Percentiles rank a stretch among this genome's conserved stretches.
These are phyloP conservation scores for Clanis bilineata DNA, from an alignment of 2,888 invertebrate species.

Conservation along the genomic window DNA sequence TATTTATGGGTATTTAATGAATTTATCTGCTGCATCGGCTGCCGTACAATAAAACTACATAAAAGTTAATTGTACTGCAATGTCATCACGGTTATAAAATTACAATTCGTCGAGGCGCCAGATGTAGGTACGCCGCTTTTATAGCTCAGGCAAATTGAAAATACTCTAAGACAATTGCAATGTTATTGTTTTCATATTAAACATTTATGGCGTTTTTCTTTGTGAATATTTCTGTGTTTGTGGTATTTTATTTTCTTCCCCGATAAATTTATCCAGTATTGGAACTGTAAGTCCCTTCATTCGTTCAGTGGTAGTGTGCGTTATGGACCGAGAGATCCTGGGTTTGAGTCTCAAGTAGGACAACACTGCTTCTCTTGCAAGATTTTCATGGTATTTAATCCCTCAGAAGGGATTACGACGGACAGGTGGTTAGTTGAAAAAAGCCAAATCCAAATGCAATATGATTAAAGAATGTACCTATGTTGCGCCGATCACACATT, in stretches of 20 bases:
- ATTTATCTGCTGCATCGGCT: slow-evolving; percentile 30
- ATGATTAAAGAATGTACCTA: too few species aligned
- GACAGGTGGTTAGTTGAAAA: too few species aligned
- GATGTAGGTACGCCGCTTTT: slow-evolving; percentile 65
- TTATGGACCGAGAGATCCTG: too few species aligned
- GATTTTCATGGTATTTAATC: too few species aligned
- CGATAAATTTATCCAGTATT: neutral
- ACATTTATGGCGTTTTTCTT: slow-evolving; percentile 28
- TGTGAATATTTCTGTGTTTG: slow-evolving; percentile 2
- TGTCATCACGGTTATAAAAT: slow-evolving; percentile 70
- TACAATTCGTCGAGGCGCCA: slow-evolving; percentile 70
- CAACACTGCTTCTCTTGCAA: too few species aligned
- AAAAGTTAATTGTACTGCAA: slow-evolving; percentile 73
- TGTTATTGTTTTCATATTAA: slow-evolving; percentile 74
- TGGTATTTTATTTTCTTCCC: neutral
- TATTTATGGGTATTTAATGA: slow-evolving; percentile 24
- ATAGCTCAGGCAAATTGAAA: slow-evolving; percentile 72
- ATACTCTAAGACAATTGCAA: slow-evolving; percentile 59
- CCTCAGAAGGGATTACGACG: too few species aligned
- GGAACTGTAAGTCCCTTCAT: neutral
- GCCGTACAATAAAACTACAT: slow-evolving; percentile 38
- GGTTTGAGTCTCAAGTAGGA: too few species aligned
- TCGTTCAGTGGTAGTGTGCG: too few species aligned
- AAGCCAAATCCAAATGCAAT: too few species aligned
- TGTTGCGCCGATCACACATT: too few species aligned